Conservation (phyloP, 1,140 invertebrate species). For the Listronotus bonariensis region DNA sequence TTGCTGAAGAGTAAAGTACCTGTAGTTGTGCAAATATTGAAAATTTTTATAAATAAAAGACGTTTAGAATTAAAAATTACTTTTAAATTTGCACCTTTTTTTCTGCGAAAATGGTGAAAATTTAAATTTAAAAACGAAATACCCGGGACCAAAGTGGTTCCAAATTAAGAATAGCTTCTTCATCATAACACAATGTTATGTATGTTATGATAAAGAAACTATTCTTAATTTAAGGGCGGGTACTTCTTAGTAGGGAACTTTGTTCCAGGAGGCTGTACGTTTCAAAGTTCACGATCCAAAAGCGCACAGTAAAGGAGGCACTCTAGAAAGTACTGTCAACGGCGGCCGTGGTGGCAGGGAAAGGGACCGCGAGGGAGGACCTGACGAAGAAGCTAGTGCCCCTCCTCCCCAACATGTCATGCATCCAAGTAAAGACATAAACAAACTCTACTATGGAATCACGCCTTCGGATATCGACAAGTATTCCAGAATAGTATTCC, state of each 20-base stretch:
- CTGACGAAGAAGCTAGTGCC: conserved; percentile 66
- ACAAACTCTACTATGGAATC: conserved; percentile 85
- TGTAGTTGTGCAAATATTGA: no score
- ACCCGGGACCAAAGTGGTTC: no score
- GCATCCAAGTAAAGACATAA: conserved; percentile 75
- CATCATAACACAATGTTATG: no score
- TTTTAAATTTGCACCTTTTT: no score
- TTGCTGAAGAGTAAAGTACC: no score
- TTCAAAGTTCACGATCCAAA: conserved; percentile 93
- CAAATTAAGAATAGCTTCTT: no score
- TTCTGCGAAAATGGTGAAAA: no score
- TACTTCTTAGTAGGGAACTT: conserved; percentile 69
- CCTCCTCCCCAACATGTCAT: conserved; percentile 75
- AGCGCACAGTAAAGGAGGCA: conserved; percentile 87
- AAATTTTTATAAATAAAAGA: no score
- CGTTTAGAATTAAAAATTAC: no score
- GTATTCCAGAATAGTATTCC: conserved; percentile 93
- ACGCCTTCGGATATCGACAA: conserved; percentile 96
- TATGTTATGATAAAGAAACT: no score
- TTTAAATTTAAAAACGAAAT: no score
- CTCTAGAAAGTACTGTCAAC: conserved; percentile 88
- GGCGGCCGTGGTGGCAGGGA: conserved; percentile 69
- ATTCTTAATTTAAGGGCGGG: background rate
- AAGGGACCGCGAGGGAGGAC: conserved; percentile 65
- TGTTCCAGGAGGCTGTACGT: conserved; percentile 85